Conservation (phyloP, 2,797 vertebrate species). For the Pseudotriccus pelzelni region DNA sequence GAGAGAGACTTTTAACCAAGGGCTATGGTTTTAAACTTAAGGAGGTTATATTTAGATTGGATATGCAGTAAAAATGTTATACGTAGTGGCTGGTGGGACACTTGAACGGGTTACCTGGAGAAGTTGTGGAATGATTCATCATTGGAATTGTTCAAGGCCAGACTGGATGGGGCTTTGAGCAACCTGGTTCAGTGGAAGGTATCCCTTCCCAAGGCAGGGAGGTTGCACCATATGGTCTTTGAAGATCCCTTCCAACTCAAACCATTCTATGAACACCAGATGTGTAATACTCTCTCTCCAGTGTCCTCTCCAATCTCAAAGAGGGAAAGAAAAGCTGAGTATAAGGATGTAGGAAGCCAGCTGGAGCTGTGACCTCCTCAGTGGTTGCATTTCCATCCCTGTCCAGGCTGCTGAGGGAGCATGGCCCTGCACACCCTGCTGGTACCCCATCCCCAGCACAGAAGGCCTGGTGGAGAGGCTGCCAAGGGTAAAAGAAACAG, state of each 20-base stretch:
- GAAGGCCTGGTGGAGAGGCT: neutral
- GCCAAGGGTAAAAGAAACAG: neutral
- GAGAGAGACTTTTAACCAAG: neutral
- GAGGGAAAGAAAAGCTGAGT: neutral
- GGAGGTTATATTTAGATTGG: neutral
- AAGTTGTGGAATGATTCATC: neutral
- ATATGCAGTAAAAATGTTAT: neutral
- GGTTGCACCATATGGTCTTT: neutral
- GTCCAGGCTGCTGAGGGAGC: neutral
- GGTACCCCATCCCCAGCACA: neutral
- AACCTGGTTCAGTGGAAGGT: neutral
- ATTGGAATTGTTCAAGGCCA: neutral
- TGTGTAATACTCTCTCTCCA: neutral
- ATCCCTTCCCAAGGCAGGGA: neutral
- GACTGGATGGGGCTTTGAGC: neutral
- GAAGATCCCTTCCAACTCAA: neutral
- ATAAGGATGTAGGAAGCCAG: neutral
- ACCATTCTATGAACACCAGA: neutral
- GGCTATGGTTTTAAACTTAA: neutral
- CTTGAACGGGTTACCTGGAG: neutral
- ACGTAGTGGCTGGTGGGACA: fast-evolving
- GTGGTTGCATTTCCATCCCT: neutral
- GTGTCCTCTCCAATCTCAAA: neutral
- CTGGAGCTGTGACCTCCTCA: neutral
- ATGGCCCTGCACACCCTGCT: fast-evolving